Evolutionary conservation across 2,888 invertebrate genomes (phyloP), one percentile per base, ranked within the genome.

Genomic region (Dicyrtoma fusca): DNA sequence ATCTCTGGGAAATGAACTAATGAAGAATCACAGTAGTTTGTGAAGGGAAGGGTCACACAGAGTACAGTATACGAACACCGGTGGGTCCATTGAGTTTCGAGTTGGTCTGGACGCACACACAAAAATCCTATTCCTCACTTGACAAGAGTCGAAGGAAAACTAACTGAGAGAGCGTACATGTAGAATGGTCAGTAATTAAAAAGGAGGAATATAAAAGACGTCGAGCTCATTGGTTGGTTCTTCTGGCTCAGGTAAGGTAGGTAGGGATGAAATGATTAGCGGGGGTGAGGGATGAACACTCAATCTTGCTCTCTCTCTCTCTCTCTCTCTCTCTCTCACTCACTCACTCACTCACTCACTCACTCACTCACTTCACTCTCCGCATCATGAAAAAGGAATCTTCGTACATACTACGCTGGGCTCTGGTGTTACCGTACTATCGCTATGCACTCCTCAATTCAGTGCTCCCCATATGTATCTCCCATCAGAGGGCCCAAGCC

Each of bases 161-260:
- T 77, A 76, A 76, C 71, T 62, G 73, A 73, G 65, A 71, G 55
- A 26, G 71, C 66, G 72, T 47, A 63, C 77, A 77, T 76, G 75
- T 76, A 79, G 77, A 79, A 47, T 77, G 77, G 77, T 79, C 77
- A 79, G 79, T 79, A 79, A 79, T 79, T 79, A 79, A 79, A 79
- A 79, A 77, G 77, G 79, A 77, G 74, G 74, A 74, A 74, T 74
- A 71, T 68, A 74, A 74, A 71, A 68, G 77, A 76, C 77, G 77
- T 76, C 76, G 76, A 77, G 76, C 79, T 77, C 76, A 77, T 79
- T 77, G 79, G 74, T 75, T 76, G 74, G 74, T 74, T 74, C 74
- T 72, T 53, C 62, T 68, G 69, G 66, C 59, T 65, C 63, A 62
- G 71, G 74, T 65, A 59, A 70, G 70, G 74, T 47, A 71, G 73